Evolutionary conservation across 1,140 invertebrate genomes (phyloP).

Genomic region (Paraescarpia echinospica): DNA sequence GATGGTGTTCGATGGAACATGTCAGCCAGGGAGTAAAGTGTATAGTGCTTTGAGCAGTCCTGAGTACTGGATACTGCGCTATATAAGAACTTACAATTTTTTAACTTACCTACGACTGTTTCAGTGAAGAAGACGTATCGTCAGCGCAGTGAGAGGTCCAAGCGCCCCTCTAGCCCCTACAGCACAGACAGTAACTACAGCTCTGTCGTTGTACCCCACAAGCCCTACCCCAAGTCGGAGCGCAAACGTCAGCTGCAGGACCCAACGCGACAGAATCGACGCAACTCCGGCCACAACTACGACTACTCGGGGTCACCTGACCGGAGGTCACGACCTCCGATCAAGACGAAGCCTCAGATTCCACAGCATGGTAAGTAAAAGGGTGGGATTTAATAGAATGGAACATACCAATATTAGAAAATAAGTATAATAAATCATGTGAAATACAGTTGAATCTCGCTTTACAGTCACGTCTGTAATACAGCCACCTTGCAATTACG

Average conservation of each 20-base stretch:
- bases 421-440: neutral
- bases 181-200: slow-evolving; percentile 61
- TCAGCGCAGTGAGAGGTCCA: slow-evolving; percentile 36
- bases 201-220: slow-evolving; percentile 41
- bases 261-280: neutral
- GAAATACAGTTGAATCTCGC: no score
- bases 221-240: slow-evolving; percentile 56
- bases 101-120: neutral
- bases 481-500: no score
- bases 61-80: no score
- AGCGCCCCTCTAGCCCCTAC: slow-evolving; percentile 57
- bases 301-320: neutral
- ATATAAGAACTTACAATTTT: no score
- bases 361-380: slow-evolving; percentile 1
- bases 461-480: no score
- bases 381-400: neutral
- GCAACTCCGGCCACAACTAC: neutral
- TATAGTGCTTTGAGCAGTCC: no score
- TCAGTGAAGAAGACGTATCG: neutral
- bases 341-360: slow-evolving; percentile 14
- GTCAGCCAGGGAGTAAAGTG: no score
- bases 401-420: neutral
- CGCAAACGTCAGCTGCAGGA: slow-evolving; percentile 52
- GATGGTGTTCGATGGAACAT: no score
- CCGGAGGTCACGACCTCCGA: neutral